phyloP scores from a whole-genome alignment of 2,888 invertebrate species.

The Drosophila trichaetosa region DNA sequence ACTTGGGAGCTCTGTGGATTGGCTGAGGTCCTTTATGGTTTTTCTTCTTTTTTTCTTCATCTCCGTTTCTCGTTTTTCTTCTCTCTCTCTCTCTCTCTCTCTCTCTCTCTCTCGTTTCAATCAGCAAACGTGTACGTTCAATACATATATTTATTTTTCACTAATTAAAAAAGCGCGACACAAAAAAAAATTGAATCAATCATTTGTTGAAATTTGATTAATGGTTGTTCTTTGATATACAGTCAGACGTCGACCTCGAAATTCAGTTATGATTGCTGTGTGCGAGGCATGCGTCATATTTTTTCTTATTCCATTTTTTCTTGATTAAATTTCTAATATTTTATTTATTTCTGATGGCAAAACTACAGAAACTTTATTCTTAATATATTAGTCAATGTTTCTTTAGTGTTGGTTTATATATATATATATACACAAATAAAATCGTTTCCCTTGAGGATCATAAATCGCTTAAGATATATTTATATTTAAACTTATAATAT shows the following conservation, averaged over 20 bases:
- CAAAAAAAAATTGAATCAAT: conserved; percentile 66
- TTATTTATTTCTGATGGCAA: neutral
- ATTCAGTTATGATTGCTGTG: conserved; percentile 22
- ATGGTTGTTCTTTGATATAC: conserved; percentile 56
- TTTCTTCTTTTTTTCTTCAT: conserved; percentile 4
- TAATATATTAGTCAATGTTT: neutral
- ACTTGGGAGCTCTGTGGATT: conserved; percentile 43
- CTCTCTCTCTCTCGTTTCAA: conserved; percentile 9
- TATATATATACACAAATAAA: neutral
- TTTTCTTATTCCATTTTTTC: conserved; percentile 1
- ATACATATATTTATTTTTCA: conserved; percentile 52
- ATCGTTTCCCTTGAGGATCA: neutral
- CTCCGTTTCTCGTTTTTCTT: conserved; percentile 5
- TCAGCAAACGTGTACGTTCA: conserved; percentile 13
- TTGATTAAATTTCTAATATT: conserved; percentile 4
- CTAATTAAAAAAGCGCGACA: conserved; percentile 72
- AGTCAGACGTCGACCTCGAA: conserved; percentile 46
- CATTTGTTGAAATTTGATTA: conserved; percentile 78
- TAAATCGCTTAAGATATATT: neutral
- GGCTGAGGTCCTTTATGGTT: conserved; percentile 40
- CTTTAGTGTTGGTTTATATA: neutral
- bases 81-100: neutral
- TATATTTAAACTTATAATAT: neutral
- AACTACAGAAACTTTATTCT: neutral
- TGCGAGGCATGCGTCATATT: conserved; percentile 30